Base-by-base conservation (phyloP, 2,113 vertebrate species). In the Paradisaea rubra region DNA sequence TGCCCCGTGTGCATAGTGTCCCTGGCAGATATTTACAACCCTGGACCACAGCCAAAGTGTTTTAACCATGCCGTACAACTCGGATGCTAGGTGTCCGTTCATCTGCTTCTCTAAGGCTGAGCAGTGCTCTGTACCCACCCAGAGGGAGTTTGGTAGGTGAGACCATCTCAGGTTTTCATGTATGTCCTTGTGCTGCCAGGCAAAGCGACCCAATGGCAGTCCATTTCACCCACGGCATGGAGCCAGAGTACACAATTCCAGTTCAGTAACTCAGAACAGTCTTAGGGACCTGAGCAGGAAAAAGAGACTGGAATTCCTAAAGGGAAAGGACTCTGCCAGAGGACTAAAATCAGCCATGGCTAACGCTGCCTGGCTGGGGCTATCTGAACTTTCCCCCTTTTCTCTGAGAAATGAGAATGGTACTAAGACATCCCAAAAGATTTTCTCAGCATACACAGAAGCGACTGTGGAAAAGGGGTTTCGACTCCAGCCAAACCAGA, bases 191-290 rank as follows among this genome's bases (percentile, higher is more conserved):
- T 41, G 71, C 41, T 82, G 54, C n/a, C 30, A 41, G 24, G 30
- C 9, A 61, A 54, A 35, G 41, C 10, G 10, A 54, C 25, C 18
- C 35, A 24, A 39, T 0, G 1, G 21, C 82, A 33, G 22, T 39
- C 23, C n/a, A 17, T 11, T 17, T n/a, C 56, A 41, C 10, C 23
- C 41, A 54, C 1, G 3, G 41, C 63, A 28, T 0, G 0, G 30
- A 61, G 35, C 42, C 63, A 49, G 54, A 30, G 30, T 35, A 42
- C 63, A 63, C 23, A 10, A 54, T 10, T 41, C n/a, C 24, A 60
- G 24, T 45, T 42, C 54, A 61, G 30, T 49, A 56, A 42, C 18
- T 49, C 63, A 37, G 25, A 35, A 31, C 56, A 33, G 16, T 63
- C 27, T 27, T 33, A 33, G 11, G 10, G 42, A 49, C 15, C 35